phyloP scores from a whole-genome alignment of 2,888 invertebrate species.

The Nomada flava region DNA sequence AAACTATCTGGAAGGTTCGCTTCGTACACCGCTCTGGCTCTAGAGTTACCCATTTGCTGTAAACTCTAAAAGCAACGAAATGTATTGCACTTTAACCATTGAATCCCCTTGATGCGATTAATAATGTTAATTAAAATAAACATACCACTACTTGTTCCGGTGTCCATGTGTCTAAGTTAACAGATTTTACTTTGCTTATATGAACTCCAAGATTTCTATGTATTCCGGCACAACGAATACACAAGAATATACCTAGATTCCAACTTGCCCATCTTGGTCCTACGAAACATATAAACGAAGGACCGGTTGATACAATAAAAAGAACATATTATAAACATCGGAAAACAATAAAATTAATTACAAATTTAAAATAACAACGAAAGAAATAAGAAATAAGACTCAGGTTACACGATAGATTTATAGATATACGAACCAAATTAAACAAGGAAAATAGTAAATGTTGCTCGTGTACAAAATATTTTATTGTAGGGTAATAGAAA shows the following conservation, averaged over 20 bases:
- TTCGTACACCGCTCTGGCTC: constrained; percentile 98
- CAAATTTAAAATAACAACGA: not conserved
- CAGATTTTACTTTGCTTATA: constrained; percentile 99
- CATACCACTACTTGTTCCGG: constrained; percentile 97
- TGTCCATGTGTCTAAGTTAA: constrained; percentile 99
- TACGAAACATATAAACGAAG: constrained; percentile 81
- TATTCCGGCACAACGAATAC: constrained; percentile 99
- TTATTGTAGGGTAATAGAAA: constrained; percentile 11
- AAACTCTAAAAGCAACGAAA: constrained; percentile 86
- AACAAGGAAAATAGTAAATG: constrained; percentile 9
- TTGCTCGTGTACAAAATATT: not conserved
- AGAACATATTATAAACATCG: not conserved
- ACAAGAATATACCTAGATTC: constrained; percentile 99
- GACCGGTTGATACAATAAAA: not conserved
- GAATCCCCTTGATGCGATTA: not conserved
- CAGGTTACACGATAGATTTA: not conserved
- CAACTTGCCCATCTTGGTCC: constrained; percentile 99
- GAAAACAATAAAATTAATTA: not conserved
- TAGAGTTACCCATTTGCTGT: constrained; percentile 99
- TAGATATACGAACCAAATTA: not conserved
- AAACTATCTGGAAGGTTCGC: constrained; percentile 98
- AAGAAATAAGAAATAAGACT: not conserved
- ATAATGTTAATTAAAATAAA: constrained; percentile 49
- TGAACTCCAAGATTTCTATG: constrained; percentile 99
- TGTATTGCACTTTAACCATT: not conserved